Evolutionary conservation across 2,113 vertebrate species (phyloP), one percentile per base, ranked within the genome.

Genomic region (Abramis brama): DNA sequence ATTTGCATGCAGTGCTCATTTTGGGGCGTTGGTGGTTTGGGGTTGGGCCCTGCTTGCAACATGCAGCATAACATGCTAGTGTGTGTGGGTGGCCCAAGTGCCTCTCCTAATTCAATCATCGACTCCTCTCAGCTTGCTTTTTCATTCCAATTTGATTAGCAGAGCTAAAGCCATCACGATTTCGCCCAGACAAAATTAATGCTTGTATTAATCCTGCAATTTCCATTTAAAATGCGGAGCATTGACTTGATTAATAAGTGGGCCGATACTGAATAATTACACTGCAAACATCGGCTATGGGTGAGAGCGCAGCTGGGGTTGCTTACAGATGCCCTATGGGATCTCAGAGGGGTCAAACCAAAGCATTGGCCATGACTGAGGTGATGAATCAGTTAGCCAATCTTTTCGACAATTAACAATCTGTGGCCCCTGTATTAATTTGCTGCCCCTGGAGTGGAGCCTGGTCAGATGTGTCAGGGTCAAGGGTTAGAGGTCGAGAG

Each of bases 341-440:
- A 98, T 94, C 96, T 90, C 89, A 87, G 75, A 89, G 86, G 95
- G 97, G 97, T 98, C 97, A 99, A 97, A 97, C 96, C 93, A 94
- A 98, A 98, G 97, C 97, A 98, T 97, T 99, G 98, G 97, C 97
- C 97, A 97, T 99, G 98, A 99, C 98, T 98, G 97, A 98, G 97
- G 97, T 97, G 97, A 99, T 98, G 97, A 98, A 99, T 99, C 96
- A 96, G 95, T 96, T 96, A 95, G 95, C 96, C 96, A 95, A 96
- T 95, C 97, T 97, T 96, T 97, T 96, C 97, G 97, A 96, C 97
- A 99, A 99, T 99, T 99, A 98, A 97, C 97, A 94, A 97, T 96
- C 95, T 96, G 95, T 47, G 57, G 68, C 91, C 92, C 93, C 97
- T 96, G 97, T 98, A 99, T 99, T 99, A 98, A 99, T 99, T 98